A percentile compares a stretch with the other conserved stretches of the same genome.
These are phyloP conservation scores for Hedychridium roseum DNA, from an alignment of 2,888 invertebrate species.

Conservation along the genomic window DNA sequence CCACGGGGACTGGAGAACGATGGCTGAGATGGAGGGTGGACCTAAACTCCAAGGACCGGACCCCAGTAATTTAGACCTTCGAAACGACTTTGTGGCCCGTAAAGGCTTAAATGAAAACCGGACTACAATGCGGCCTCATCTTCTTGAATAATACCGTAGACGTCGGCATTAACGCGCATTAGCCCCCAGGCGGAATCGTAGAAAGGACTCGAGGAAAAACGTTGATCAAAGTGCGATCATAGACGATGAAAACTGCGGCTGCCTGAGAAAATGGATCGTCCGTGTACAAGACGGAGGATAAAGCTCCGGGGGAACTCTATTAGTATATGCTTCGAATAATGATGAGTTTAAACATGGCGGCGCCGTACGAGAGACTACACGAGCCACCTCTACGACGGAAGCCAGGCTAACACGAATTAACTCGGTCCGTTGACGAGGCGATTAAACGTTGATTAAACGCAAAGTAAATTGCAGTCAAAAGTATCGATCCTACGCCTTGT, in stretches of 20 bases:
- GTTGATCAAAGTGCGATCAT: too few relatives aligned
- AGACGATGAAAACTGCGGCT: too few relatives aligned
- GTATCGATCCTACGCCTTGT: constrained; percentile 48
- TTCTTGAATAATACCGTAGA: too few relatives aligned
- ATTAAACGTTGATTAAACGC: constrained; percentile 61
- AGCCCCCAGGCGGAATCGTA: too few relatives aligned
- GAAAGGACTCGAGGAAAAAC: too few relatives aligned
- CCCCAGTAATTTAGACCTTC: constrained; percentile 49
- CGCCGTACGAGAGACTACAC: constrained; percentile 40
- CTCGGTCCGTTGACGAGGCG: constrained; percentile 53
- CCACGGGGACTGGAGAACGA: constrained; percentile 41
- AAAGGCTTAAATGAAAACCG: constrained; percentile 53
- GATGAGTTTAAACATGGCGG: constrained; percentile 51
- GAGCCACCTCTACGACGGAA: constrained; percentile 28
- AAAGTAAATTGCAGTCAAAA: constrained; percentile 57
- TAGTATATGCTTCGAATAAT: constrained; percentile 45
- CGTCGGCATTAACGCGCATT: too few relatives aligned
- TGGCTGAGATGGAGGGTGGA: constrained; percentile 36
- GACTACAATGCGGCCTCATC: constrained; percentile 45
- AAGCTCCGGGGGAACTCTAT: constrained; percentile 30
- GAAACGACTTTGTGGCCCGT: constrained; percentile 44
- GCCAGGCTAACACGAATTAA: constrained; percentile 52
- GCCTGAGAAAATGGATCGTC: too few relatives aligned
- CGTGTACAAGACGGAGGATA: too few relatives aligned
- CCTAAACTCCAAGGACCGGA: constrained; percentile 50